These are phyloP conservation scores for Scolanthus callimorphus DNA, from an alignment of 92 coral and sea anemone genomes.

Conservation along the genomic window DNA sequence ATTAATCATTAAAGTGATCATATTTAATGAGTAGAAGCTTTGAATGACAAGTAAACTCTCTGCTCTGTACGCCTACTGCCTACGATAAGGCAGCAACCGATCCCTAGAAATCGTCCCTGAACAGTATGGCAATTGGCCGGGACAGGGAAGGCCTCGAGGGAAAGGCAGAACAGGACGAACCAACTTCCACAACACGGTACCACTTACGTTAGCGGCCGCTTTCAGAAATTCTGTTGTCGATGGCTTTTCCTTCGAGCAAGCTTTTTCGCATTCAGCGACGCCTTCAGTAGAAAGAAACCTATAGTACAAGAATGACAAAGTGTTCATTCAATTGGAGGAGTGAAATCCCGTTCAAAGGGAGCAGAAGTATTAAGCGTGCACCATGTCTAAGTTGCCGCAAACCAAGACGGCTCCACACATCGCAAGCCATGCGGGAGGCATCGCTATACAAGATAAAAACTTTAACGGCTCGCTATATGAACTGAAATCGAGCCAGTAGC, in stretches of 20 bases:
- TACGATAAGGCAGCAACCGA: constrained; percentile 3
- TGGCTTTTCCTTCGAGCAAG: constrained; percentile 73
- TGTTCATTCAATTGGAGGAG: too few species aligned
- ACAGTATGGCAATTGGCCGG: too few species aligned
- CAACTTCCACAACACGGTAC: too few species aligned
- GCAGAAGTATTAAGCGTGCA: too few species aligned
- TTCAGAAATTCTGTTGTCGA: constrained; percentile 65
- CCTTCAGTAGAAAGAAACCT: constrained; percentile 97
- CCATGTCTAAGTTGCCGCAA: too few species aligned
- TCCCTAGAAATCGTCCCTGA: constrained; percentile 3
- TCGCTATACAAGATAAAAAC: constrained; percentile 1
- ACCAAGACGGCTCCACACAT: constrained; percentile 24
- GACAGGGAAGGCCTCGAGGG: too few species aligned
- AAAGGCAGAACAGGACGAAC: too few species aligned
- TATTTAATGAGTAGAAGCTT: constrained; percentile 82
- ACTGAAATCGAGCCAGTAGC: constrained; percentile 3
- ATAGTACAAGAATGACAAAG: constrained; percentile 10
- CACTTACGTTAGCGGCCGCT: constrained; percentile 95
- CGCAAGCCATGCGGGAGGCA: constrained; percentile 38
- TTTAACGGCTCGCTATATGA: background rate
- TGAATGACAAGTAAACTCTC: constrained; percentile 63
- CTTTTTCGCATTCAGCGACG: constrained; percentile 85
- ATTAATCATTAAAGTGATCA: constrained; percentile 90
- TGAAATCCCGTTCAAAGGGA: too few species aligned
- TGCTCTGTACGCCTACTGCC: constrained; percentile 33